Evolutionary conservation across 2,888 invertebrate genomes (phyloP).

Genomic region (Rhagium mordax): DNA sequence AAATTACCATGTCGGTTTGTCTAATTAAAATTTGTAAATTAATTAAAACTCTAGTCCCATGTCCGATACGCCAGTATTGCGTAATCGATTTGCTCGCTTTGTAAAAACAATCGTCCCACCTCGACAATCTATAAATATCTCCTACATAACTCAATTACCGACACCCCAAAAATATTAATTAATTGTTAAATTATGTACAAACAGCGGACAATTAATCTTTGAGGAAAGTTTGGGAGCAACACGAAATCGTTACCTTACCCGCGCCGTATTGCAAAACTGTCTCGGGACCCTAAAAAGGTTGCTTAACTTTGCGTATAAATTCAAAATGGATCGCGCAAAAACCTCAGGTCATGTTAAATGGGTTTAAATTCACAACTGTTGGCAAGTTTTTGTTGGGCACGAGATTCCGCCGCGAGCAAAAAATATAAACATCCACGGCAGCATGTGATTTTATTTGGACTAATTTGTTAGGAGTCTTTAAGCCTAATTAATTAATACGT

Average conservation of each 20-base stretch:
- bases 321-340: slow-evolving; percentile 31
- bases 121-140: neutral
- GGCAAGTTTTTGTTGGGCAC: slow-evolving; percentile 5
- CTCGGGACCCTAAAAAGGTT: slow-evolving; percentile 29
- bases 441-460: neutral
- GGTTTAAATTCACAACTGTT: slow-evolving; percentile 28
- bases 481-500: neutral
- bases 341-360: slow-evolving; percentile 23
- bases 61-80: too few relatives aligned
- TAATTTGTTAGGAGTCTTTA: neutral
- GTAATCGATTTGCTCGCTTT: too few relatives aligned
- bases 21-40: too few relatives aligned
- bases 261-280: neutral
- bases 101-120: too few relatives aligned
- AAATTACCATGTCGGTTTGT: too few relatives aligned
- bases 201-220: slow-evolving; percentile 10
- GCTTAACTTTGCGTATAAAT: slow-evolving; percentile 34
- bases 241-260: slow-evolving; percentile 22
- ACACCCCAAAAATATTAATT: slow-evolving; percentile 12
- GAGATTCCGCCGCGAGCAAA: neutral
- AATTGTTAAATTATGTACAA: slow-evolving; percentile 9
- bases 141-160: slow-evolving; percentile 1
- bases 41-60: too few relatives aligned
- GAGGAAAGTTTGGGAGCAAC: slow-evolving; percentile 8
- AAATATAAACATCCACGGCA: slow-evolving; percentile 14